phyloP scores from a whole-genome alignment of 1,140 invertebrate genomes.

The Saxidomus purpurata region DNA sequence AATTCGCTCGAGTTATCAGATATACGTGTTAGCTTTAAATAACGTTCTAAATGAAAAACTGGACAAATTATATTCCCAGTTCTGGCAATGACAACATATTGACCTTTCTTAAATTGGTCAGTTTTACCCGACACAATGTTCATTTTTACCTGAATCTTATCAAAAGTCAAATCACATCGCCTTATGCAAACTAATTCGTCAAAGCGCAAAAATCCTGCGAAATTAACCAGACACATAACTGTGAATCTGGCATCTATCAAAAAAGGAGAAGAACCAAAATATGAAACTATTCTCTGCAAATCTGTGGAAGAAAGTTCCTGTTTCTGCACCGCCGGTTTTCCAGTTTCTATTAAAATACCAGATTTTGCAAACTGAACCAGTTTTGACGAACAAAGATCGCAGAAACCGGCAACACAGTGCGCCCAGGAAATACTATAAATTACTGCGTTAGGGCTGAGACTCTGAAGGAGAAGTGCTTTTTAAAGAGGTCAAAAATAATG shows the following conservation, averaged over 20 bases:
- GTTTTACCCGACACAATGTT: conserved; percentile 14
- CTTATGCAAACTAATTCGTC: too few relatives aligned
- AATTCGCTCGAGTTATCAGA: background rate
- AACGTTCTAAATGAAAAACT: background rate
- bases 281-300: background rate
- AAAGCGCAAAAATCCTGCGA: too few relatives aligned
- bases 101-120: background rate
- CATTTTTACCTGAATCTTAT: background rate
- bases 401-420: background rate
- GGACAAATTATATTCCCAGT: conserved; percentile 1
- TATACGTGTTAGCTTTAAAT: background rate
- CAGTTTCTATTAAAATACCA: background rate
- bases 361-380: background rate
- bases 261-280: background rate
- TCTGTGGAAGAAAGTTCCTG: background rate
- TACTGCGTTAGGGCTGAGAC: conserved; percentile 8
- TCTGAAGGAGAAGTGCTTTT: background rate
- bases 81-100: background rate
- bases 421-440: background rate
- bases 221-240: too few relatives aligned
- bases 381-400: background rate
- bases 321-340: background rate
- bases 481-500: background rate
- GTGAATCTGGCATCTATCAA: conserved; percentile 1
- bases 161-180: background rate